phyloP scores from a whole-genome alignment of 2,113 vertebrate genomes.

The Mormyrus iriodes region DNA sequence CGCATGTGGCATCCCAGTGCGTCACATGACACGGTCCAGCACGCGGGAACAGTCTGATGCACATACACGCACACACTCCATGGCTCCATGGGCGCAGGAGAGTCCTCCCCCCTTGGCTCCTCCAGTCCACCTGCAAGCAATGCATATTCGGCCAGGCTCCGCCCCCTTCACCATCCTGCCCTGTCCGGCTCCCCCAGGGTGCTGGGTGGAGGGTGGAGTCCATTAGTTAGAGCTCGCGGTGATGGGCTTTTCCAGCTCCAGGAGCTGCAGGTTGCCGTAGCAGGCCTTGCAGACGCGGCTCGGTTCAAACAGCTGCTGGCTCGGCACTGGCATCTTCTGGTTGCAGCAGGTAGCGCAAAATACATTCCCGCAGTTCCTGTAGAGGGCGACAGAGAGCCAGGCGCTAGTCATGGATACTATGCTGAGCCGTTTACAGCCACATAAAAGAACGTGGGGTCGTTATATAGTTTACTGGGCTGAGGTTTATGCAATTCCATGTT shows the following conservation, averaged over 20 bases:
- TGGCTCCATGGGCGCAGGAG: background rate
- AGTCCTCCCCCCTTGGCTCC: background rate
- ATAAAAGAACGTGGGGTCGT: background rate
- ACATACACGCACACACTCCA: constrained; percentile 17
- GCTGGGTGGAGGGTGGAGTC: constrained; percentile 16
- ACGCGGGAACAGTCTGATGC: background rate
- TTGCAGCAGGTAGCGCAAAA: constrained; percentile 96
- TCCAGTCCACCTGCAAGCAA: background rate
- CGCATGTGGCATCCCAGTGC: background rate
- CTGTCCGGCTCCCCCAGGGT: background rate
- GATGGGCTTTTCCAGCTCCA: constrained; percentile 89
- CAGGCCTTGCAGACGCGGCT: constrained; percentile 88
- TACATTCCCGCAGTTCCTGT: constrained; percentile 95
- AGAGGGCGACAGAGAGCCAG: constrained; percentile 22
- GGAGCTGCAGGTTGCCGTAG: constrained; percentile 79
- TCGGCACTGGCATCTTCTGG: constrained; percentile 97
- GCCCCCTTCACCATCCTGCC: background rate
- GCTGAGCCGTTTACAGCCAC: background rate
- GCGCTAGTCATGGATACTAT: background rate
- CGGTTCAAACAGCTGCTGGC: constrained; percentile 94
- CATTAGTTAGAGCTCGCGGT: constrained; percentile 82
- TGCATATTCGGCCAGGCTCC: background rate
- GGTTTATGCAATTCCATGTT: background rate
- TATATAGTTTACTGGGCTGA: background rate
- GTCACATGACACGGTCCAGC: constrained; percentile 29